phyloP scores from a whole-genome alignment of 2,888 invertebrate species.

The Pachydiplax longipennis region DNA sequence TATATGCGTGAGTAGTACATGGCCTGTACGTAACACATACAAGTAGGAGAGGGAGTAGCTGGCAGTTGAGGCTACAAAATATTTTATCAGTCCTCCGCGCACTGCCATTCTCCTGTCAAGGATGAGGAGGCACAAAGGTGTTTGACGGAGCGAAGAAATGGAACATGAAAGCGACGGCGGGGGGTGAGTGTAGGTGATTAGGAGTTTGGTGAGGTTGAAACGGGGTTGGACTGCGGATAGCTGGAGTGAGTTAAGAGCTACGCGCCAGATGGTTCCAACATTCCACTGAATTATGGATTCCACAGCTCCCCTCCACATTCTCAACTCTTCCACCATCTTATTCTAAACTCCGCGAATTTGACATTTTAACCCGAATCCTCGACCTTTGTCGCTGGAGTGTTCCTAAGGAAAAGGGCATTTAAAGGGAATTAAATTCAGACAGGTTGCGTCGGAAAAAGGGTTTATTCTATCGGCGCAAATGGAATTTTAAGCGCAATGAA shows the following conservation, averaged over 20 bases:
- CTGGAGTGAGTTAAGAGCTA: not conserved
- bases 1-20: too few relatives aligned
- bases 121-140: not conserved
- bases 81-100: not conserved
- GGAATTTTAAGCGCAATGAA: too few relatives aligned
- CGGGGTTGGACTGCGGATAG: conserved; percentile 3
- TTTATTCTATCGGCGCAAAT: too few relatives aligned
- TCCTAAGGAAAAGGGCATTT: not conserved
- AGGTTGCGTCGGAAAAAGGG: too few relatives aligned
- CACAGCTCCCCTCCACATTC: not conserved
- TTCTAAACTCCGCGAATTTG: not conserved
- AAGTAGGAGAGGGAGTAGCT: too few relatives aligned
- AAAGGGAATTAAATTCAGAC: not conserved
- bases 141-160: not conserved
- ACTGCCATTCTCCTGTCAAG: not conserved
- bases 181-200: not conserved
- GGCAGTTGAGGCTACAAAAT: not conserved
- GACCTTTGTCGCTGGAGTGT: not conserved
- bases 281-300: conserved; percentile 45
- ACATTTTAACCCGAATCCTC: not conserved
- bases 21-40: too few relatives aligned
- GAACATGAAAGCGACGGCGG: not conserved
- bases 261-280: conserved; percentile 40
- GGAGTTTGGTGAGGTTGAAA: not conserved
- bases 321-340: not conserved